Evolutionary conservation across 2,113 vertebrate genomes (phyloP).

Genomic region (Cyanocitta stelleri): DNA sequence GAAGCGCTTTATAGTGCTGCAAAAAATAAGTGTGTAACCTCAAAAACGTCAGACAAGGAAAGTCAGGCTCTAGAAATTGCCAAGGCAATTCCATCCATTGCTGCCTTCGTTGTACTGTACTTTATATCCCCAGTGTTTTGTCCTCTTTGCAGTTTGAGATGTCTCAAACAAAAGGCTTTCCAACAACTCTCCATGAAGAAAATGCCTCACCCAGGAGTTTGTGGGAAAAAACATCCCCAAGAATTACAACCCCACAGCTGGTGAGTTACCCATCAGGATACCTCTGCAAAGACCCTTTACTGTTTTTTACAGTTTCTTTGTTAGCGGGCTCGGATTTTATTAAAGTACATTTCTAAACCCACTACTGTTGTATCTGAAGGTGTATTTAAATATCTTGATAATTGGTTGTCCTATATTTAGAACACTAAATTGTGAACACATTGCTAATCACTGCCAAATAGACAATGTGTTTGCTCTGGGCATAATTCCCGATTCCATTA

Average conservation of each 20-base stretch:
- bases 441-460: background rate
- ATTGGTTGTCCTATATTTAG: background rate
- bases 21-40: background rate
- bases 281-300: background rate
- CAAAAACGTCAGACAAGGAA: background rate
- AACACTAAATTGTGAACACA: background rate
- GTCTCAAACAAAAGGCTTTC: background rate
- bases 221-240: background rate
- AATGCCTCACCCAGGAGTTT: background rate
- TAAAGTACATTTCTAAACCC: background rate
- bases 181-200: background rate
- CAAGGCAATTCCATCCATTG: background rate
- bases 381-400: background rate
- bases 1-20: background rate
- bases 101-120: background rate
- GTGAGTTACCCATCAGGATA: background rate
- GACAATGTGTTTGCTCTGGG: background rate
- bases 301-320: background rate
- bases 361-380: background rate
- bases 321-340: background rate
- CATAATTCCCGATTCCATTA: constrained; percentile 22
- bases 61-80: background rate
- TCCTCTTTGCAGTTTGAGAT: background rate
- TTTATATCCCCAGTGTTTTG: background rate
- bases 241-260: accelerated